phyloP scores from a whole-genome alignment of 1,140 invertebrate species.

The Campoletis sonorensis region DNA sequence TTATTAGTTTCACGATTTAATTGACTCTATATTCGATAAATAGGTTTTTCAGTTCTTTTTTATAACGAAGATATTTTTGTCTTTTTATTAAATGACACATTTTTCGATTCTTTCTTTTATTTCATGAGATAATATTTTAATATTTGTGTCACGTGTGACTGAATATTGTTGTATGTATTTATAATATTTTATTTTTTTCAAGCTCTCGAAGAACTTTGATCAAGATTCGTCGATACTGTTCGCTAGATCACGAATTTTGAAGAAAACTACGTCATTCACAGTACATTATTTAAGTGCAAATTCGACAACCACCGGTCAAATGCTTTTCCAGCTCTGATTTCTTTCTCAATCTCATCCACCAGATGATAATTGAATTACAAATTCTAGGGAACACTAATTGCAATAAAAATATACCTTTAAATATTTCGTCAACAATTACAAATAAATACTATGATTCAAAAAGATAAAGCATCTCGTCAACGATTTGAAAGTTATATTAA shows the following conservation, averaged over 20 bases:
- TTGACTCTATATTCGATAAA: slow-evolving; percentile 3
- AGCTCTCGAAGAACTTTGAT: too few relatives aligned
- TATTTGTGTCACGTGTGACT: background rate
- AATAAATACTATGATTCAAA: too few relatives aligned
- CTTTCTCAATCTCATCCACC: background rate
- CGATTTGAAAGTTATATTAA: too few relatives aligned
- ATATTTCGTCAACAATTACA: too few relatives aligned
- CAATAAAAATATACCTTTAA: too few relatives aligned
- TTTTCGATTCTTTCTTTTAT: background rate
- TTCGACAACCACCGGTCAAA: background rate
- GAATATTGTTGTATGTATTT: too few relatives aligned
- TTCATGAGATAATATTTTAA: background rate
- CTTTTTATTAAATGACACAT: background rate
- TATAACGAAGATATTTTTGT: background rate
- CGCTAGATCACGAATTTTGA: background rate
- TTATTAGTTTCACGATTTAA: background rate
- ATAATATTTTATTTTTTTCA: too few relatives aligned
- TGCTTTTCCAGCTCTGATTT: background rate
- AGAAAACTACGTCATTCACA: background rate
- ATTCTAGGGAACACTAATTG: too few relatives aligned
- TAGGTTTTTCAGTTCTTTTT: slow-evolving; percentile 3
- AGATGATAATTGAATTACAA: background rate
- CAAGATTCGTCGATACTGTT: background rate
- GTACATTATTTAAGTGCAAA: background rate
- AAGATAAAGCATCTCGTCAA: too few relatives aligned